These are phyloP conservation scores for Unio pictorum DNA, from an alignment of 2,888 invertebrate species.

Conservation along the genomic window DNA sequence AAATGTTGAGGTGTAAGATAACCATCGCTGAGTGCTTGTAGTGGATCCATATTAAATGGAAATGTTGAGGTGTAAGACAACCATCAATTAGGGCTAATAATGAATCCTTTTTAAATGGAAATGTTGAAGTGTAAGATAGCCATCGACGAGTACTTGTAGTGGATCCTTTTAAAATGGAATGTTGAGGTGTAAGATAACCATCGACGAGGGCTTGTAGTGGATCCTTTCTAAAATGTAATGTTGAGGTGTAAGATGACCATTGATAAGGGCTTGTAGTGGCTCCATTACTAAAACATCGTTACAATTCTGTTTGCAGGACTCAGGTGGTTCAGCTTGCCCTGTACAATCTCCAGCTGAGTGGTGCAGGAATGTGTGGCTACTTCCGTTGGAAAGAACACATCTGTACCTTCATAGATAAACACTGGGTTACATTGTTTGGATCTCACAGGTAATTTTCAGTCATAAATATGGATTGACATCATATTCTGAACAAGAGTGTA, in stretches of 20 bases:
- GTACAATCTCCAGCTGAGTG: constrained; percentile 82
- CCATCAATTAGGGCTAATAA: too few species aligned
- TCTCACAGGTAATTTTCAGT: constrained; percentile 46
- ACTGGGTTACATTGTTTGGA: constrained; percentile 84
- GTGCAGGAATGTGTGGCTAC: constrained; percentile 84
- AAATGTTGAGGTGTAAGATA: too few species aligned
- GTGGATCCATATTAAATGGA: background rate
- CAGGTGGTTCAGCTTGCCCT: constrained; percentile 82
- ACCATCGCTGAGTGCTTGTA: too few species aligned
- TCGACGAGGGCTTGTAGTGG: too few species aligned
- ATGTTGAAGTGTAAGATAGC: too few species aligned
- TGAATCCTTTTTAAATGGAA: background rate
- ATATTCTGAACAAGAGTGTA: background rate
- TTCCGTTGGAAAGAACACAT: constrained; percentile 91
- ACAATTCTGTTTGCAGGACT: constrained; percentile 75
- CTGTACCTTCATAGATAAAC: constrained; percentile 83
- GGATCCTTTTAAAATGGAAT: background rate
- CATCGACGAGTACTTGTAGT: too few species aligned
- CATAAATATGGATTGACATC: background rate
- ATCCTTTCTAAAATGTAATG: too few species aligned
- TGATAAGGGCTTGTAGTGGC: too few species aligned
- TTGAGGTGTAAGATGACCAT: too few species aligned
- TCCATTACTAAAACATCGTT: constrained; percentile 13
- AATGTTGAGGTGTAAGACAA: too few species aligned
- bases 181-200: too few species aligned